phyloP scores from a whole-genome alignment of 2,888 invertebrate species.

The Charanyca ferruginea region DNA sequence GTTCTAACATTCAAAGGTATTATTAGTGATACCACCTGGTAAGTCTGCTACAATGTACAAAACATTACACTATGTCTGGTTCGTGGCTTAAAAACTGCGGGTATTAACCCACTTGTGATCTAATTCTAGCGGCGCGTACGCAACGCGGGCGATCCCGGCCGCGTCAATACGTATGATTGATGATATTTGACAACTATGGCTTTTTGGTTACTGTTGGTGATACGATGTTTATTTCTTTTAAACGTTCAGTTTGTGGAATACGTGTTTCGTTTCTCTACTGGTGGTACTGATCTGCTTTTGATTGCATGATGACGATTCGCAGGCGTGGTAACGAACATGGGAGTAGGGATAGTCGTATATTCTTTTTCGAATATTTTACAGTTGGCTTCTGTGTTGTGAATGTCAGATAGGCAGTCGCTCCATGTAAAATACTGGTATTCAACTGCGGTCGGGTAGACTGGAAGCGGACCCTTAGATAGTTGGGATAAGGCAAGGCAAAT shows the following conservation, averaged over 20 bases:
- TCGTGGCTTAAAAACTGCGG: conserved; percentile 66
- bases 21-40: conserved; percentile 37
- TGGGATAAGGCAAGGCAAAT: no score
- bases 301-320: not conserved
- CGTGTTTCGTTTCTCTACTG: not conserved
- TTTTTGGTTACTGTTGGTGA: conserved; percentile 33
- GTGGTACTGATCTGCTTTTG: conserved; percentile 4
- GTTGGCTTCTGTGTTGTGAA: no score
- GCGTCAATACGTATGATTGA: conserved; percentile 58
- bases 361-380: no score
- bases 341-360: not conserved
- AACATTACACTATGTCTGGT: conserved; percentile 61
- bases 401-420: no score
- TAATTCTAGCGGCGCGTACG: conserved; percentile 74
- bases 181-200: conserved; percentile 61
- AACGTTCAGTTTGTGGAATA: conserved; percentile 21
- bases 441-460: no score
- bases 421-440: no score
- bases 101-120: conserved; percentile 82
- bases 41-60: conserved; percentile 69
- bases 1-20: conserved; percentile 29
- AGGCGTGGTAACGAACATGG: not conserved
- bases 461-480: no score
- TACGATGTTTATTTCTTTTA: conserved; percentile 35
- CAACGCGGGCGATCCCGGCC: conserved; percentile 58